Base-by-base conservation (phyloP, 2,888 invertebrate genomes). In the Colletes collaris region DNA sequence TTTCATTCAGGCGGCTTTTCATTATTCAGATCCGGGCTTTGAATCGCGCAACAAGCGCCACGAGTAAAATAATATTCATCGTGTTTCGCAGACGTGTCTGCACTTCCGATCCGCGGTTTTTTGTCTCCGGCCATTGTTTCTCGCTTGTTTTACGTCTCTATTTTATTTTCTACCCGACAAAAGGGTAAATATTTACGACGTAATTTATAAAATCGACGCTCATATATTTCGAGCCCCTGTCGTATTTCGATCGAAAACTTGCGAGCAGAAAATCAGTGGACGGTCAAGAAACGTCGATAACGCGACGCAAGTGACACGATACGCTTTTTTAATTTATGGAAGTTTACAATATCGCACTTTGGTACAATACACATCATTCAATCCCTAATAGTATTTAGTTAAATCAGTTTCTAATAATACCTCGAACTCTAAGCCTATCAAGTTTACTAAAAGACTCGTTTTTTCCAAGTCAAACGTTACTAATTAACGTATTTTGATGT, bases 1-100 rank as follows among this genome's bases (percentile, higher is more conserved):
- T 82, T 76, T 76, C 82, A 69, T 78, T 78, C 59, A 58, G 52
- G 27, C 66, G 44, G 59, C 70, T 72, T 71, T 83, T 55, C 73
- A 74, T 79, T 76, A 72, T 74, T 74, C 56, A 64, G 46, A 63
- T 49, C 37, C 55, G 53, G 2, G n/a, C 27, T 72, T 72, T 66
- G 59, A 71, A 71, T 71, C 37, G 44, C 40, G 46, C 44, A 62
- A 16, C 71, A 27, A 27, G 6, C 58, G 59, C 44, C 27, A 19
- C 60, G 49, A 60, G 53, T 68, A 10, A 76, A 79, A 75, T 75
- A 81, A 75, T 68, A 81, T 81, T 68, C 75, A 46, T 74, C 70
- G 59, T 52, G 55, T 64, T 71, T 79, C 53, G 44, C 0, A 46
- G 44, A 40, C 44, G 53, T 62, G 68, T 62, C 62, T 53, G 65